Base-by-base conservation (phyloP, 2,888 invertebrate species). In the Helobdella robusta region DNA sequence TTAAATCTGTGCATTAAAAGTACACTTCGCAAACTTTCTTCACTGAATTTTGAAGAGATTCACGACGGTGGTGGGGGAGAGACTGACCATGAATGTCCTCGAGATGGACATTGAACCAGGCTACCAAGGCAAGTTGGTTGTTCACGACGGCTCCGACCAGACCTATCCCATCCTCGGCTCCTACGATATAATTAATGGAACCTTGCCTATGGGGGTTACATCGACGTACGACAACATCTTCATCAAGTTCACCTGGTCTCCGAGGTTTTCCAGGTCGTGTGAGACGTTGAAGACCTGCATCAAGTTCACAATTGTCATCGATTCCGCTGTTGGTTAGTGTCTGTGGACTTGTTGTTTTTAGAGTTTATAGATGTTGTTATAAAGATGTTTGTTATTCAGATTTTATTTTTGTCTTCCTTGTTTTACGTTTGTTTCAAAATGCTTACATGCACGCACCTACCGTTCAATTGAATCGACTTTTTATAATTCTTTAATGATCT, bases 1-100 rank as follows among this genome's bases (percentile, higher is more conserved):
- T n/a, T n/a, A n/a, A n/a, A n/a, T n/a, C n/a, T n/a, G n/a, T n/a
- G n/a, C n/a, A n/a, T n/a, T n/a, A n/a, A n/a, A n/a, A n/a, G n/a
- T n/a, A n/a, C n/a, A n/a, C n/a, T n/a, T n/a, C n/a, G n/a, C n/a
- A n/a, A n/a, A n/a, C n/a, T n/a, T n/a, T n/a, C n/a, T n/a, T n/a
- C n/a, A n/a, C n/a, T n/a, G n/a, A n/a, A n/a, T n/a, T n/a, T n/a
- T n/a, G n/a, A 64, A 76, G 76, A 69, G 35, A 46, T 75, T 72
- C 59, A 44, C 28, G 30, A 73, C 74, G 11, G 18, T 25, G 5
- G 2, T 1, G 18, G 89, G 88, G 4, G 88, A 90, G 74, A 86
- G 88, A 2, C 79, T 95, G 35, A 93, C 94, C 0, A 81, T 94
- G 50, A 88, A 88, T 74, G 89, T 93, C 75, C 83, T 91, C 63